Evolutionary conservation across 2,888 invertebrate species (phyloP), one percentile per base, ranked within the genome.

Genomic region (Calameuta idolon): DNA sequence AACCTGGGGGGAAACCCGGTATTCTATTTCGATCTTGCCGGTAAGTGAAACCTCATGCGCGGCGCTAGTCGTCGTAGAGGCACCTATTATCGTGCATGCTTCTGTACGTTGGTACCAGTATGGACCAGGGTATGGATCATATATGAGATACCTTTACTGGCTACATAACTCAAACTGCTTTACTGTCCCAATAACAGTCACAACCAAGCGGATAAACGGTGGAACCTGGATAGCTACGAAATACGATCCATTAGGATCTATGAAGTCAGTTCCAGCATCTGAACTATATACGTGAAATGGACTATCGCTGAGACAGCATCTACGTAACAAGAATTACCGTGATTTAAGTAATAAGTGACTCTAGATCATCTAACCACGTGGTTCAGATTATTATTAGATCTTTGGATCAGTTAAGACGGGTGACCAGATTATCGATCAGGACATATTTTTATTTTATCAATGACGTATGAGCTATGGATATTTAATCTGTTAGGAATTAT

Each of bases 271-370:
- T 2, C 15, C 55, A 55, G 9, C 55, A 55, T 55, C 55, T 5
- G 23, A 55, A 55, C 55, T 55, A 9, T 55, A 55, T 23, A 55
- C 55, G 23, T 23, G 55, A 23, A 55, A 55, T 23, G 55, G 55
- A 55, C 55, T 9, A 55, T 55, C 23, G 55, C 55, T 23, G 79
- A 76, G 84, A 83, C 86, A 87, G 86, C 83, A 85, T 84, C 82
- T 80, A 80, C 84, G 84, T 85, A 84, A 87, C 86, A 86, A 85
- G 86, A 85, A 86, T 87, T 84, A 83, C 82, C 23, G 23, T 55
- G 9, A 55, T 55, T 55, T 55, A 23, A 23, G 55, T 55, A 23
- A 23, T 55, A 55, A 23, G 55, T 23, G 55, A 55, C 23, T 5
- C 23, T 55, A 55, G 55, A 55, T 55, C 55, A 55, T 55, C 15